phyloP scores from a whole-genome alignment of 64 coral and sea anemone species.

The Stichodactyla helianthus region DNA sequence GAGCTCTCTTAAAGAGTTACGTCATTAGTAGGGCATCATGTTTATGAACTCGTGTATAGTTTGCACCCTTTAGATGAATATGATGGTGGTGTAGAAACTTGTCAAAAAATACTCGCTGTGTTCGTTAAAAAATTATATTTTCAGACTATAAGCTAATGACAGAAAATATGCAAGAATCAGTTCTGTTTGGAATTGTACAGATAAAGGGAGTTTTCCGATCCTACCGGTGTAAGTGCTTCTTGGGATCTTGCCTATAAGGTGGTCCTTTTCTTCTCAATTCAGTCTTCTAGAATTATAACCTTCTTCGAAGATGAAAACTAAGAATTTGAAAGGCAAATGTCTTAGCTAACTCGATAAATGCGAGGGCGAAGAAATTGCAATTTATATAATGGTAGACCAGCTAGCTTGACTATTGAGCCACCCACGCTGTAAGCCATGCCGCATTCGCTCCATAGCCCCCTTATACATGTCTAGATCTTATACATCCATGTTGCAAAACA shows the following conservation, averaged over 20 bases:
- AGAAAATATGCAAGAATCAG: not conserved
- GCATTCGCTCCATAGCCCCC: not conserved
- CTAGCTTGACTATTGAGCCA: not conserved
- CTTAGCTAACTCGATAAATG: not conserved
- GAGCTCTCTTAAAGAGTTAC: not conserved
- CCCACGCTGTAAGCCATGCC: constrained; percentile 2
- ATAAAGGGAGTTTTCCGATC: not conserved
- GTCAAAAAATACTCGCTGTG: not conserved
- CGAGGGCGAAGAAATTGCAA: constrained; percentile 5
- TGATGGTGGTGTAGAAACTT: too few relatives aligned
- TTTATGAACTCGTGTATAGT: not conserved
- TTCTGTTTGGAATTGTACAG: not conserved
- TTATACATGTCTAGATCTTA: not conserved
- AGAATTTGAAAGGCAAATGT: constrained; percentile 5
- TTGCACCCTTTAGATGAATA: not conserved
- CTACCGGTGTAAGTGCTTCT: not conserved
- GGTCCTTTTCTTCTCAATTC: not conserved
- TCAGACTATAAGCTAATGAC: not conserved
- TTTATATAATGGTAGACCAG: not conserved
- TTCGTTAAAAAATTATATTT: not conserved
- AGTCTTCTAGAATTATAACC: not conserved
- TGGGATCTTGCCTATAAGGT: not conserved
- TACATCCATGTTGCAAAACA: not conserved
- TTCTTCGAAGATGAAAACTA: not conserved
- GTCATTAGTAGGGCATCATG: not conserved